Base-by-base conservation (phyloP, 2,113 vertebrate genomes). In the Oreocharis arfaki region DNA sequence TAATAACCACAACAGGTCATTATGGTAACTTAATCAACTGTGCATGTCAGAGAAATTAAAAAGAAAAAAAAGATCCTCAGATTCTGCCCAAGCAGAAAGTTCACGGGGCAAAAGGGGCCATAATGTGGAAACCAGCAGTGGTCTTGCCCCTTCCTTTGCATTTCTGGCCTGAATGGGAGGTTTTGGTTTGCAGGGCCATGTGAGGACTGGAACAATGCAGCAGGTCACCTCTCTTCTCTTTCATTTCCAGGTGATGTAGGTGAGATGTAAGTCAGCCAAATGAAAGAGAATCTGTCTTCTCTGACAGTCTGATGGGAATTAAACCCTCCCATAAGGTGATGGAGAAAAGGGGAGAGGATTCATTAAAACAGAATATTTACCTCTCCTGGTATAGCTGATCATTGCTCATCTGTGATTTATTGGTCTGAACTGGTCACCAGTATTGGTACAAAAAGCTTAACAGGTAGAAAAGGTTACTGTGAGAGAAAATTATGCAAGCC, bases 1-100 rank as follows among this genome's bases (percentile, higher is more conserved):
- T 22, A 49, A 27, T 47, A 56, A 32, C 16, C 42, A 55, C 0
- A 8, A 18, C 0, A 5, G 10, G 10, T 56, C 3, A 18, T 47
- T 57, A 23, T 55, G 47, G 53, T 52, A 83, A 32, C 24, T 69
- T 35, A 84, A 18, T 26, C 41, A 41, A 33, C 22, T 3, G 11
- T 15, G 9, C 42, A 6, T 24, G 24, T 3, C 65, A 69, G 59
- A 39, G n/a, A 61, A 64, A 49, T 24, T 35, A 4, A 41, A 61
- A 78, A 24, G 27, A 19, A 68, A 50, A n/a, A 46, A 68, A 50
- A 67, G 1, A 41, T n/a, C 26, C 9, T 83, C 18, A 47, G 16
- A 60, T 80, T 55, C 68, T 93, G 41, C 26, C 22, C 6, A 41
- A 57, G 39, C 14, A 70, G 79, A 55, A 67, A 13, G 5, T 49